Evolutionary conservation across 1,140 invertebrate genomes (phyloP).

Genomic region (Araneus ventricosus): DNA sequence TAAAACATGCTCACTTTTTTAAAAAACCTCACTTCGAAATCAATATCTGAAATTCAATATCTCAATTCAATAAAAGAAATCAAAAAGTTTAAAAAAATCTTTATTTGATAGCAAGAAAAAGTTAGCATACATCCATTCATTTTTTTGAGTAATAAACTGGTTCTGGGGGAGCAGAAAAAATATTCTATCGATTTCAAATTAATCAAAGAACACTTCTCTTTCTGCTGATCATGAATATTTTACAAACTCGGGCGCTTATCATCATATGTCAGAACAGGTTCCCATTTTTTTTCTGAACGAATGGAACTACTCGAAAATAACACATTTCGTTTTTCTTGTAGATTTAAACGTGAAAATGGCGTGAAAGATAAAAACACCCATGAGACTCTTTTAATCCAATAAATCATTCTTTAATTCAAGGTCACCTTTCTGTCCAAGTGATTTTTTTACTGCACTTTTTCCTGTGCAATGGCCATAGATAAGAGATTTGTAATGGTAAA

Average conservation of each 20-base stretch:
- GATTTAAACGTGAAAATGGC: neutral
- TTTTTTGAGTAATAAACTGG: neutral
- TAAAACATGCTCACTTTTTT: no score
- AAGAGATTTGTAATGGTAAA: no score
- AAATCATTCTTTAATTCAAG: neutral
- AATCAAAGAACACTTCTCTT: neutral
- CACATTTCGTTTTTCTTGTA: neutral
- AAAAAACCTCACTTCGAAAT: no score
- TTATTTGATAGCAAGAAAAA: neutral
- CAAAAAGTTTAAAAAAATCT: neutral
- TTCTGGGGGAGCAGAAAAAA: neutral
- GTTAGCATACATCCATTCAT: neutral
- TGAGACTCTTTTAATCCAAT: neutral
- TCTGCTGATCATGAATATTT: neutral
- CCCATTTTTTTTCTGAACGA: neutral
- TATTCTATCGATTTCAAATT: conserved; percentile 21
- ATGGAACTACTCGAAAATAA: neutral
- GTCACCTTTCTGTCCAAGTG: neutral
- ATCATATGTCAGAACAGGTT: conserved; percentile 23
- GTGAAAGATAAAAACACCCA: neutral
- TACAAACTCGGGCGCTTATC: neutral
- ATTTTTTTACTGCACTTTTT: neutral
- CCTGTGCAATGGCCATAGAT: no score
- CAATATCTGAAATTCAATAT: no score
- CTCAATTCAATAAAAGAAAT: neutral